Conservation (phyloP, 2,888 invertebrate genomes). For the Trisateles emortualis region DNA sequence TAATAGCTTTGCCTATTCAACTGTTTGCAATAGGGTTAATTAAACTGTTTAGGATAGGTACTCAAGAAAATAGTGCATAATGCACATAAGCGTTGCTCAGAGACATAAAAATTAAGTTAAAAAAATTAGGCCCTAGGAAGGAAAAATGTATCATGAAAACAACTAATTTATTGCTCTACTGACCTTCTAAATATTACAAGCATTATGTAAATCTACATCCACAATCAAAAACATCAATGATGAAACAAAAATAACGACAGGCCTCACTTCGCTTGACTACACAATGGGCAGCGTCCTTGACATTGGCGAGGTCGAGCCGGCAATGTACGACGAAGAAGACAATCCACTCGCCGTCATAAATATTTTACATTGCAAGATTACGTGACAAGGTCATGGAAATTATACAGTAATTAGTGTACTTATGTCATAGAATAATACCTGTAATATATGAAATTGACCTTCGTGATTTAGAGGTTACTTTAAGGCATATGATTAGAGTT, state of each 20-base stretch:
- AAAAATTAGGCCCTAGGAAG: background rate
- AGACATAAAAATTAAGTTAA: background rate
- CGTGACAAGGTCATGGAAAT: constrained; percentile 58
- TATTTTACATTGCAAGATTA: constrained; percentile 46
- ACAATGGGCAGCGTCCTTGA: constrained; percentile 65
- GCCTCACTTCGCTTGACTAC: constrained; percentile 60
- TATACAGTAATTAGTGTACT: constrained; percentile 45
- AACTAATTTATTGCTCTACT: background rate
- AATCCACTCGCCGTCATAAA: constrained; percentile 49
- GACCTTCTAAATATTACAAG: constrained; percentile 17
- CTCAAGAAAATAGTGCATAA: too few relatives aligned
- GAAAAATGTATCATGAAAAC: background rate
- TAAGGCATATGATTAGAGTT: constrained; percentile 56
- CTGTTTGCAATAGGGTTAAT: constrained; percentile 23
- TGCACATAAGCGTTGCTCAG: background rate
- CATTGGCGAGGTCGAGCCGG: constrained; percentile 69
- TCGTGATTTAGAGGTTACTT: constrained; percentile 60
- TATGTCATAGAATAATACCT: constrained; percentile 38
- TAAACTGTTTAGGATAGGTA: constrained; percentile 20
- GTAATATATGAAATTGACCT: constrained; percentile 53
- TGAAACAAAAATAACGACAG: constrained; percentile 53
- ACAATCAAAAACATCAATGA: constrained; percentile 47
- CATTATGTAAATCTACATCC: constrained; percentile 29
- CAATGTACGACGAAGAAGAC: constrained; percentile 60
- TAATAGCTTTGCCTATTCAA: constrained; percentile 26